Percentiles rank a stretch among this genome's conserved stretches.
Conservation (phyloP, 2,113 vertebrate species). For the Uria aalge region DNA sequence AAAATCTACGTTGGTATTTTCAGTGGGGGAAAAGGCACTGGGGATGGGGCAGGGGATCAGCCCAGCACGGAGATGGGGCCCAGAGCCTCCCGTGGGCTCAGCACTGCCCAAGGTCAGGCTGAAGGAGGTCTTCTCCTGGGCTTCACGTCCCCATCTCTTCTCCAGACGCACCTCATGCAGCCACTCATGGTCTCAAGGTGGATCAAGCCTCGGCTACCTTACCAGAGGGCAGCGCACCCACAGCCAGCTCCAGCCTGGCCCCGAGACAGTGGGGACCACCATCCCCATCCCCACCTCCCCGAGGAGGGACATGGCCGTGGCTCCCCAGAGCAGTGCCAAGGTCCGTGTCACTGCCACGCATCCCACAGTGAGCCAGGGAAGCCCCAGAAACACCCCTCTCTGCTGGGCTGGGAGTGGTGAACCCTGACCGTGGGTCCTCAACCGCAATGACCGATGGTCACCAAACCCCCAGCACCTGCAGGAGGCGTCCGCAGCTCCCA, state of each 20-base stretch:
- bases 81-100: not conserved
- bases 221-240: rapidly evolving
- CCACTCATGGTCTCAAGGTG: not conserved
- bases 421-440: not conserved
- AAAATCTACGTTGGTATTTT: not conserved
- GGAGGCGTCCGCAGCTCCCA: not conserved
- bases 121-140: not conserved
- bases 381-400: not conserved
- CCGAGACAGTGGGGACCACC: not conserved
- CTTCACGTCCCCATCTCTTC: not conserved
- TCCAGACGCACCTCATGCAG: not conserved
- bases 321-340: not conserved
- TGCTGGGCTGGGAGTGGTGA: not conserved
- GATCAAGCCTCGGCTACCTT: not conserved
- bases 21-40: not conserved
- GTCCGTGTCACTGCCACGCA: rapidly evolving
- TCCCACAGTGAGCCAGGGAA: rapidly evolving
- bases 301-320: rapidly evolving
- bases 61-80: not conserved
- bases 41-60: not conserved
- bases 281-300: too few relatives aligned
- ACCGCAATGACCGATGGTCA: rapidly evolving
- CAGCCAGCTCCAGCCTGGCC: not conserved
- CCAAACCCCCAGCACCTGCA: not conserved
- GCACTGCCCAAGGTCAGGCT: not conserved